phyloP scores from a whole-genome alignment of 2,888 invertebrate species.

The Megaustenia siamemsis region DNA sequence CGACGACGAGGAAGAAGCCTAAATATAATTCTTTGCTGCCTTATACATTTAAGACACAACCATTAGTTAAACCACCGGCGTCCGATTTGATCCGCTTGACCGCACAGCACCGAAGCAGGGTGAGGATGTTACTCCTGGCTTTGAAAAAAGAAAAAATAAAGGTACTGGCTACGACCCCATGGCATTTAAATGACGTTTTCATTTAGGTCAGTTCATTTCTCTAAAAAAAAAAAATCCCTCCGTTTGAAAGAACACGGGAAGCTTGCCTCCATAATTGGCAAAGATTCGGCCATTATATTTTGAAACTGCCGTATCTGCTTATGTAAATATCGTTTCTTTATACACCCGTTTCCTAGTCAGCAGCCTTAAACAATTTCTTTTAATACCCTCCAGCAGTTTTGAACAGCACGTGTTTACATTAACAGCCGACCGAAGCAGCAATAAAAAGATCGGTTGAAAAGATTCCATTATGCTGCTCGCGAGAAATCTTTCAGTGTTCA shows the following conservation, averaged over 20 bases:
- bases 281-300: background rate
- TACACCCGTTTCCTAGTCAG: background rate
- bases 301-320: background rate
- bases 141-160: background rate
- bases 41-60: background rate
- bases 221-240: background rate
- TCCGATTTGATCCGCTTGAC: background rate
- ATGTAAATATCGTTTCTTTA: constrained; percentile 14
- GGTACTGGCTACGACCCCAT: background rate
- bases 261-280: constrained; percentile 13
- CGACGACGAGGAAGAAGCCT: background rate
- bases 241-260: background rate
- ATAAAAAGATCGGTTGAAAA: constrained; percentile 11
- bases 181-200: constrained; percentile 2
- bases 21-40: background rate
- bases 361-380: constrained; percentile 34
- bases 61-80: background rate
- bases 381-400: constrained; percentile 27
- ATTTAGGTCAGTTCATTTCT: background rate
- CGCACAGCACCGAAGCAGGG: background rate
- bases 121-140: background rate
- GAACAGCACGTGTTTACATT: constrained; percentile 25
- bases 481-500: constrained; percentile 19
- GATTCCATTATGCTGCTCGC: background rate
- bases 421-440: background rate